phyloP scores from a whole-genome alignment of 2,888 invertebrate species.

The Agrochola litura region DNA sequence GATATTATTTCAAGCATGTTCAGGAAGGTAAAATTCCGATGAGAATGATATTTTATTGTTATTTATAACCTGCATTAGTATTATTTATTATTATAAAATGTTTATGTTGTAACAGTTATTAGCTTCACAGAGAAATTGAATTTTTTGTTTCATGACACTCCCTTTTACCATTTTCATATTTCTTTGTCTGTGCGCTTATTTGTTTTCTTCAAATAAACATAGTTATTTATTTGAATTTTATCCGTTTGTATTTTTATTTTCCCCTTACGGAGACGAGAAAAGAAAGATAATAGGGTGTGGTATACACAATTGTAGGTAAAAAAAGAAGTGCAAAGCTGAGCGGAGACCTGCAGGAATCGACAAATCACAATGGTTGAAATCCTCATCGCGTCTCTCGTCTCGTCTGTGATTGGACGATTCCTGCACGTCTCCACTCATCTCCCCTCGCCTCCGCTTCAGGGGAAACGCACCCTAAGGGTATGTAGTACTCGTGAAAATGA shows the following conservation, averaged over 20 bases:
- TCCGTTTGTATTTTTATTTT: constrained; percentile 22
- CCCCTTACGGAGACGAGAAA: no score
- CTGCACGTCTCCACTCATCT: no score
- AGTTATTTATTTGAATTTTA: constrained; percentile 37
- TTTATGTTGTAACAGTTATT: not conserved
- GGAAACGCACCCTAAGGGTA: no score
- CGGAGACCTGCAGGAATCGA: no score
- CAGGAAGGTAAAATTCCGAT: not conserved
- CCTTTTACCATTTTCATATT: not conserved
- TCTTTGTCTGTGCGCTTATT: not conserved
- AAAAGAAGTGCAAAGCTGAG: not conserved
- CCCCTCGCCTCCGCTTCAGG: no score
- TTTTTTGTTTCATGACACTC: not conserved
- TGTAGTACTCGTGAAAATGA: no score
- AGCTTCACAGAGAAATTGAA: not conserved
- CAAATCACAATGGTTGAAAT: no score
- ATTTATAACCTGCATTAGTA: not conserved
- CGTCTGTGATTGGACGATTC: no score
- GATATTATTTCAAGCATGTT: not conserved
- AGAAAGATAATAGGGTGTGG: no score
- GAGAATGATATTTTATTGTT: not conserved
- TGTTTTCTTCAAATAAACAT: constrained; percentile 20
- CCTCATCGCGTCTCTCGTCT: no score
- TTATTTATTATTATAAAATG: constrained; percentile 11
- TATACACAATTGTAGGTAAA: not conserved